These are phyloP conservation scores for Physeter macrocephalus DNA, from an alignment of 2,113 vertebrate species.

Conservation along the genomic window DNA sequence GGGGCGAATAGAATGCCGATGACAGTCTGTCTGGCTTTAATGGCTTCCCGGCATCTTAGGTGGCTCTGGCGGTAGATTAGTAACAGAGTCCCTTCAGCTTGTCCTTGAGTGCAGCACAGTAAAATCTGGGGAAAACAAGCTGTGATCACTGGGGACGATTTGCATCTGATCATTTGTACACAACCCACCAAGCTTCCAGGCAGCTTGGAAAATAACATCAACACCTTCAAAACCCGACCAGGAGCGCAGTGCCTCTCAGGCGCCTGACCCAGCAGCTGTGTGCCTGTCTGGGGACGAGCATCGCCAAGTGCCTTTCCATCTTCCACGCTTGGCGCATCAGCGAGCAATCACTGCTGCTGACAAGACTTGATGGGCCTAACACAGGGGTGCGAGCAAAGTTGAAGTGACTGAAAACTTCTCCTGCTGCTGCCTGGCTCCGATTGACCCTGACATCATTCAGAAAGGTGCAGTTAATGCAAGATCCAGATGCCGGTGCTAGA, in stretches of 20 bases:
- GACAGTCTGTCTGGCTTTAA: slow-evolving; percentile 9
- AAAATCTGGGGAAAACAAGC: slow-evolving; percentile 48
- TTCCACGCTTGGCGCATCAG: background rate
- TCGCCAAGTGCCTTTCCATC: slow-evolving; percentile 14
- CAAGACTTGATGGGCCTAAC: slow-evolving; percentile 23
- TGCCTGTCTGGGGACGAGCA: slow-evolving; percentile 6
- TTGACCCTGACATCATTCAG: background rate
- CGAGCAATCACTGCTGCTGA: slow-evolving; percentile 41
- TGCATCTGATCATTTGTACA: slow-evolving; percentile 49
- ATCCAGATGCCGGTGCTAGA: background rate
- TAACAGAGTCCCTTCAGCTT: slow-evolving; percentile 10
- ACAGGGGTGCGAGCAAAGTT: slow-evolving; percentile 33
- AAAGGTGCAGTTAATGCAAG: slow-evolving; percentile 18
- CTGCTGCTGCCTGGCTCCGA: background rate
- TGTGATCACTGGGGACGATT: slow-evolving; percentile 37
- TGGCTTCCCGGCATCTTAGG: background rate
- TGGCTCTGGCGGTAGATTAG: background rate
- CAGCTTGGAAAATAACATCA: slow-evolving; percentile 45
- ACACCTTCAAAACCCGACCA: background rate
- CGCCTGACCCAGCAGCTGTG: slow-evolving; percentile 32
- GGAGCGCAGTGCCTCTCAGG: background rate
- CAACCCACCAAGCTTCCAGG: slow-evolving; percentile 22
- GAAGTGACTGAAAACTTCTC: slow-evolving; percentile 53
- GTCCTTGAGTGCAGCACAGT: slow-evolving; percentile 8
- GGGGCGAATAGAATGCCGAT: background rate